Evolutionary conservation across 2,113 vertebrate species (phyloP), one percentile per base, ranked within the genome.

Genomic region (Cercopithecus mona): DNA sequence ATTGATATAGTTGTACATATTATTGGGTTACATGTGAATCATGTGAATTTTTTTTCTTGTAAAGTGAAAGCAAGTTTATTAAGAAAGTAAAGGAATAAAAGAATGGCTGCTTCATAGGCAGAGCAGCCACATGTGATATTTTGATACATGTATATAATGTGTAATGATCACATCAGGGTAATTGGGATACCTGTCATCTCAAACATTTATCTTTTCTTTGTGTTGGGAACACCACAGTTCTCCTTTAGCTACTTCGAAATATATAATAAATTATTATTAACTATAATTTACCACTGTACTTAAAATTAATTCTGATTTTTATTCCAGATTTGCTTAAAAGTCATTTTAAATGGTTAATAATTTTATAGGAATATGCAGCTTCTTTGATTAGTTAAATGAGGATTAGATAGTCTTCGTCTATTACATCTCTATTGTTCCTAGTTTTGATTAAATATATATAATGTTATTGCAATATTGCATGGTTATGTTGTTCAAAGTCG

Each of bases 331-430:
- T 96, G 43, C 32, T 88, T 17, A 86, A 76, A 92, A 83, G 52
- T 88, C 38, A 79, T 75, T 95, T 90, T n/a, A 96, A 83, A 87
- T 50, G 13, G 18, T 45, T 78, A 86, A 88, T 75, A 86, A 61
- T 32, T 92, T 64, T 80, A 64, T 85, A 82, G 3, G 14, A 66
- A 59, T 85, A 66, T 76, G 3, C 6, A 64, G 32, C 8, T 40
- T 93, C 18, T 87, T 90, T 35, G 40, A 72, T 92, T 92, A 88
- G 16, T 84, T 57, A 93, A 96, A 76, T 90, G 25, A 94, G 52
- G 38, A 94, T 80, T 64, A 87, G 8, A 1, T 70, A 88, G 5
- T 23, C 76, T 70, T 64, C 22, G 6, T 64, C 50, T 87, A 55
- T 55, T 32, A 70, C 64, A 12, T 84, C 18, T 79, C 43, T 72